Evolutionary conservation across 1,140 invertebrate genomes (phyloP).

Genomic region (Bactericera cockerelli): DNA sequence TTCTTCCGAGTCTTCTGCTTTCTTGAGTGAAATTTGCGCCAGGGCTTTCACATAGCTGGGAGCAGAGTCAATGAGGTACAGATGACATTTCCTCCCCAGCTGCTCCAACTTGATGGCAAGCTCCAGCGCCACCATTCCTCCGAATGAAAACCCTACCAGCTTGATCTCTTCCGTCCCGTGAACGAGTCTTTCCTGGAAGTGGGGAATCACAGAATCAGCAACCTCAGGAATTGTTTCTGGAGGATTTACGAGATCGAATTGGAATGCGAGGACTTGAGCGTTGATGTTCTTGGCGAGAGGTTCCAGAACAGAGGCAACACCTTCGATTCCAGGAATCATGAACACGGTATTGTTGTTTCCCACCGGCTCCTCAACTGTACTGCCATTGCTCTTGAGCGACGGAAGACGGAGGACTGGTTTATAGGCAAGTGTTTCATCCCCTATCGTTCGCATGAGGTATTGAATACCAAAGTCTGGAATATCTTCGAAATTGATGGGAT

Average conservation of each 20-base stretch:
- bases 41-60: slow-evolving; percentile 28
- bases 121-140: slow-evolving; percentile 38
- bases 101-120: slow-evolving; percentile 37
- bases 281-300: slow-evolving; percentile 39
- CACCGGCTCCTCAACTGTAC: slow-evolving; percentile 16
- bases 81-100: slow-evolving; percentile 30
- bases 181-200: slow-evolving; percentile 24
- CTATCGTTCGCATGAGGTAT: slow-evolving; percentile 36
- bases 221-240: slow-evolving; percentile 22
- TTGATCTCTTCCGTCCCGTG: slow-evolving; percentile 32
- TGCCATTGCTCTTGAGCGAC: slow-evolving; percentile 31
- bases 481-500: neutral
- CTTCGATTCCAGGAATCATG: slow-evolving; percentile 65
- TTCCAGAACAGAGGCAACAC: slow-evolving; percentile 39
- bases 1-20: slow-evolving; percentile 12
- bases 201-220: slow-evolving; percentile 27
- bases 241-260: slow-evolving; percentile 34
- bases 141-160: slow-evolving; percentile 49
- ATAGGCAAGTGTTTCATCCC: slow-evolving; percentile 33
- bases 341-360: slow-evolving; percentile 33
- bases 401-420: slow-evolving; percentile 33
- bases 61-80: slow-evolving; percentile 31
- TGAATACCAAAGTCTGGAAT: slow-evolving; percentile 29
- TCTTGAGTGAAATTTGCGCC: slow-evolving; percentile 14
- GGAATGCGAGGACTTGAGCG: slow-evolving; percentile 47